Percentiles rank a stretch among this genome's conserved stretches.
phyloP scores from a whole-genome alignment of 2,113 vertebrate species.

The Syrmaticus mikado region DNA sequence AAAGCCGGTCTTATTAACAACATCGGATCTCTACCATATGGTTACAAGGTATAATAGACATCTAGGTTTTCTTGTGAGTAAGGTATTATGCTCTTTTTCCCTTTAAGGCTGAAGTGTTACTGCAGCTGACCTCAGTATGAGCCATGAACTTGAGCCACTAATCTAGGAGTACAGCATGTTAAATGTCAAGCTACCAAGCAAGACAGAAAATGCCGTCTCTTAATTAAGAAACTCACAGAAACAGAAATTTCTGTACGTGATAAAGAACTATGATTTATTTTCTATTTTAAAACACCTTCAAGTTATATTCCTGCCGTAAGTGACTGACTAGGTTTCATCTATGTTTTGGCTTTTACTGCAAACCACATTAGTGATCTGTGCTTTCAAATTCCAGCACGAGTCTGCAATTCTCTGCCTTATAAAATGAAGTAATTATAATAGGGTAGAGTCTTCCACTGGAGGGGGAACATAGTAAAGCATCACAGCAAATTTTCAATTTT shows the following conservation, averaged over 20 bases:
- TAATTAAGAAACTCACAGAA: constrained; percentile 51
- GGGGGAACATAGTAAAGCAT: constrained; percentile 22
- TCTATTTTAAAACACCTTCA: constrained; percentile 38
- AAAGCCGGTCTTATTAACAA: constrained; percentile 51
- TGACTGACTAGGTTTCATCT: neutral
- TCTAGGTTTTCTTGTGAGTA: constrained; percentile 3
- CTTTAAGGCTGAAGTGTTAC: constrained; percentile 41
- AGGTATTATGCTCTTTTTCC: neutral
- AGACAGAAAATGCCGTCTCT: constrained; percentile 2
- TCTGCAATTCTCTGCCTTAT: neutral
- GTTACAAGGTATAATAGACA: constrained; percentile 8
- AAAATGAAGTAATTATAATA: neutral
- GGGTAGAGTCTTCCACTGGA: neutral
- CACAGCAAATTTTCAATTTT: neutral
- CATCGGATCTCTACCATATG: neutral
- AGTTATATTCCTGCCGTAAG: constrained; percentile 3
- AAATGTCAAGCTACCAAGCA: constrained; percentile 54
- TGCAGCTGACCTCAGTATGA: constrained; percentile 72
- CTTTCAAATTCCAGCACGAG: neutral
- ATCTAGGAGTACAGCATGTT: neutral
- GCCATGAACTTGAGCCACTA: constrained; percentile 59
- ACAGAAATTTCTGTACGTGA: neutral
- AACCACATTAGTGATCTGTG: neutral
- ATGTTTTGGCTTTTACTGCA: neutral
- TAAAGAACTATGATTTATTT: constrained; percentile 33